These are phyloP conservation scores for Catocala sponsa DNA, from an alignment of 2,888 invertebrate genomes.

Conservation along the genomic window DNA sequence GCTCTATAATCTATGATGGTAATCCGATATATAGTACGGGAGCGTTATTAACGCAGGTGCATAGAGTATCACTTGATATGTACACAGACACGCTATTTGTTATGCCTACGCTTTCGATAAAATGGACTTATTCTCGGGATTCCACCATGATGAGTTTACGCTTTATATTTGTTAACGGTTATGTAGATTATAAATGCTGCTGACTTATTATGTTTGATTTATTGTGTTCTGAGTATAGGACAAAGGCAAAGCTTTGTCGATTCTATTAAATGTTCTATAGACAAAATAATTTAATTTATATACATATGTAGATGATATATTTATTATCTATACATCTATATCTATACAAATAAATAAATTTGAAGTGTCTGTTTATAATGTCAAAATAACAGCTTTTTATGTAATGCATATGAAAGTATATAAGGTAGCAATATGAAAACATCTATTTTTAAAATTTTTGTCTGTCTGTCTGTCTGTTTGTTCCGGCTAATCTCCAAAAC, in stretches of 20 bases:
- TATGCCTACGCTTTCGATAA: conserved; percentile 29
- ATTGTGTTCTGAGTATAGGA: conserved; percentile 38
- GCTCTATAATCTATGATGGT: conserved; percentile 42
- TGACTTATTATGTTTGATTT: conserved; percentile 22
- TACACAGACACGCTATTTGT: conserved; percentile 41
- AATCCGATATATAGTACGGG: conserved; percentile 49
- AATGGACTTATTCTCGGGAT: conserved; percentile 40
- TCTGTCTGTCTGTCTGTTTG: too few relatives aligned
- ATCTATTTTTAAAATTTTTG: too few relatives aligned
- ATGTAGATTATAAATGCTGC: conserved; percentile 39
- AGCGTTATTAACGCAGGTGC: conserved; percentile 50
- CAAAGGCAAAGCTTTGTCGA: background rate
- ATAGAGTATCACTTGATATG: conserved; percentile 44
- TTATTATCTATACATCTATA: too few relatives aligned
- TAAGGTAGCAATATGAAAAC: too few relatives aligned
- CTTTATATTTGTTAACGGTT: conserved; percentile 37
- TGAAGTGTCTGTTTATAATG: too few relatives aligned
- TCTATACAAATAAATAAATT: too few relatives aligned
- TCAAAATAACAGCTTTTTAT: too few relatives aligned
- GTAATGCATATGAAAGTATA: too few relatives aligned
- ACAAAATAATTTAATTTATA: too few relatives aligned
- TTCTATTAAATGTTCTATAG: too few relatives aligned
- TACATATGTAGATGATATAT: too few relatives aligned
- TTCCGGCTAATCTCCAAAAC: too few relatives aligned
- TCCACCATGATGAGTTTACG: conserved; percentile 20